A percentile compares a stretch with the other conserved stretches of the same genome.
These are phyloP conservation scores for Semibalanus balanoides DNA, from an alignment of 1,140 invertebrate genomes.

Conservation along the genomic window DNA sequence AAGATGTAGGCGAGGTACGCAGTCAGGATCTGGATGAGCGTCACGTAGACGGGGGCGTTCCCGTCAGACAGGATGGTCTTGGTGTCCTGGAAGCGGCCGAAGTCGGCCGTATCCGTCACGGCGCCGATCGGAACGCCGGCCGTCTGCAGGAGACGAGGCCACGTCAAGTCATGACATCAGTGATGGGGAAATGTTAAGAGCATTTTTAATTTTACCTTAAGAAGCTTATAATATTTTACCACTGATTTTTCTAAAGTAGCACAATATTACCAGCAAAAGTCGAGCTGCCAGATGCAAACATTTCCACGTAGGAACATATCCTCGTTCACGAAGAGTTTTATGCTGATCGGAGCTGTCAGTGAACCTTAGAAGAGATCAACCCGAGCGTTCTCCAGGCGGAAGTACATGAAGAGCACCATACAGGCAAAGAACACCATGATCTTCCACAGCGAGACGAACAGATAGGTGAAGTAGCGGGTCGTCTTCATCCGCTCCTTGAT, in stretches of 20 bases:
- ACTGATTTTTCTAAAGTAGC: too few species aligned
- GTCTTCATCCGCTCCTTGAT: constrained; percentile 55
- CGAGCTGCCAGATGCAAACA: too few species aligned
- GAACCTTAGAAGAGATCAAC: constrained; percentile 61
- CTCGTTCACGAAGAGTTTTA: constrained; percentile 28
- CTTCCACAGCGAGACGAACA: constrained; percentile 80
- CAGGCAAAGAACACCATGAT: constrained; percentile 60
- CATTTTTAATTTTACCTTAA: too few species aligned
- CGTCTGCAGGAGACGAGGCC: neutral
- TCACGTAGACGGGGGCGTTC: constrained; percentile 57
- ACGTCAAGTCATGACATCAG: neutral
- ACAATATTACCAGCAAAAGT: constrained; percentile 5
- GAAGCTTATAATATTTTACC: too few species aligned
- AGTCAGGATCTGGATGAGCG: constrained; percentile 63
- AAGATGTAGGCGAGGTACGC: constrained; percentile 82
- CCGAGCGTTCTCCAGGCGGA: constrained; percentile 58
- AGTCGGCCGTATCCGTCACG: constrained; percentile 45
- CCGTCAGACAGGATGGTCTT: constrained; percentile 42
- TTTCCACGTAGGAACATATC: too few species aligned
- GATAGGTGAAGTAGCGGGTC: constrained; percentile 73
- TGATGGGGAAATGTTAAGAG: too few species aligned
- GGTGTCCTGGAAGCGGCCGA: constrained; percentile 43
- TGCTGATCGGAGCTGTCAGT: constrained; percentile 57
- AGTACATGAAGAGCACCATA: constrained; percentile 51
- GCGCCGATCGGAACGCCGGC: constrained; percentile 24